A percentile compares a stretch with the other conserved stretches of the same genome.
Conservation (phyloP, 2,113 vertebrate genomes). For the Lasiurus cinereus region DNA sequence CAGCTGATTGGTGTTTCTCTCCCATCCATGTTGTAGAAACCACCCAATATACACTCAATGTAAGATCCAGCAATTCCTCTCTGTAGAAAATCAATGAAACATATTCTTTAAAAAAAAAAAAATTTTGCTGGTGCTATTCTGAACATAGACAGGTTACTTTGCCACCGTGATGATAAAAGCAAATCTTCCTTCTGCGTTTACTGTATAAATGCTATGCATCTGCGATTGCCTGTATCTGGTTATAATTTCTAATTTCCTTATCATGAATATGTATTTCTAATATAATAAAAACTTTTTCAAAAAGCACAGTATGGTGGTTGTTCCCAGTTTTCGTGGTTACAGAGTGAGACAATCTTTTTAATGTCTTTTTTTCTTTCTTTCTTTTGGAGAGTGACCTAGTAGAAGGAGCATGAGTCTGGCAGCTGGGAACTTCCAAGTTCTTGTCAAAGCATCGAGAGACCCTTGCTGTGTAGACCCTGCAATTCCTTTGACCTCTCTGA, state of each 20-base stretch:
- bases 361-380: constrained; percentile 35
- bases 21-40: too few relatives aligned
- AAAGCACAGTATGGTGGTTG: constrained; percentile 14
- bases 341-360: constrained; percentile 63
- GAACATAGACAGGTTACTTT: not conserved
- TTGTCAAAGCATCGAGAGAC: not conserved
- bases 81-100: too few relatives aligned
- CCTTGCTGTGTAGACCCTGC: not conserved
- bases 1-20: too few relatives aligned
- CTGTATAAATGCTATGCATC: constrained; percentile 29
- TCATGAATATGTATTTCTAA: not conserved
- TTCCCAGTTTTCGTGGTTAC: constrained; percentile 67
- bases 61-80: too few relatives aligned
- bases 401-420: constrained; percentile 29
- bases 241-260: constrained; percentile 59
- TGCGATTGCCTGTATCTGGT: constrained; percentile 34
- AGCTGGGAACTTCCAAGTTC: constrained; percentile 3
- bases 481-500: constrained; percentile 9
- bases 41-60: too few relatives aligned
- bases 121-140: not conserved
- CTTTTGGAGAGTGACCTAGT: constrained; percentile 46
- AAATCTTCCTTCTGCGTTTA: constrained; percentile 45
- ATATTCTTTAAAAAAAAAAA: not conserved
- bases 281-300: constrained; percentile 49
- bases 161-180: not conserved